Conservation (phyloP, 2,113 vertebrate species). For the Lethenteron camtschaticum region DNA sequence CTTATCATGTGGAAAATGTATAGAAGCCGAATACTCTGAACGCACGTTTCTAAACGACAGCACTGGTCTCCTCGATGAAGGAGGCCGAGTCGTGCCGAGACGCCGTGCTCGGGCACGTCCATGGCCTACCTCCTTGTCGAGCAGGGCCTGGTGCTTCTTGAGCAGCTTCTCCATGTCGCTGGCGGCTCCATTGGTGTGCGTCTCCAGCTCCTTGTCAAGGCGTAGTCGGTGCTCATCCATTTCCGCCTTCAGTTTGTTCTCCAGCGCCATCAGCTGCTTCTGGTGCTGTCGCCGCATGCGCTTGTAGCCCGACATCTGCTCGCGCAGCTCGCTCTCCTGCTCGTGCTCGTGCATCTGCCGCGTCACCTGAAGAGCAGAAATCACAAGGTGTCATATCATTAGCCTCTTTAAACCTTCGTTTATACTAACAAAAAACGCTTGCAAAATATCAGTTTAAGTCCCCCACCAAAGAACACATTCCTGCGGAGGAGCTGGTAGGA, state of each 20-base stretch:
- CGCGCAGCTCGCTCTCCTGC: slow-evolving; percentile 83
- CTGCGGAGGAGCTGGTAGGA: too few species aligned
- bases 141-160: slow-evolving; percentile 79
- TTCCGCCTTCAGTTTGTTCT: slow-evolving; percentile 92
- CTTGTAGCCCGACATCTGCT: slow-evolving; percentile 95
- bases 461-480: too few species aligned
- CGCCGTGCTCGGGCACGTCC: not conserved
- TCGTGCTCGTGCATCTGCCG: slow-evolving; percentile 96
- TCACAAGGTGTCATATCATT: too few species aligned
- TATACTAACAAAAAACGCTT: too few species aligned
- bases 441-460: too few species aligned
- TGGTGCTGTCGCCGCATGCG: slow-evolving; percentile 95
- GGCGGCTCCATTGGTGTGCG: slow-evolving; percentile 73
- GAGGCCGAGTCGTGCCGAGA: too few species aligned
- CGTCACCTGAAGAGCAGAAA: slow-evolving; percentile 40
- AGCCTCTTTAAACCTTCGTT: too few species aligned
- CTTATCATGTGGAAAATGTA: too few species aligned
- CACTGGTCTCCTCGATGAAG: too few species aligned
- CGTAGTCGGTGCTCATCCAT: slow-evolving; percentile 92
- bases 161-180: slow-evolving; percentile 94
- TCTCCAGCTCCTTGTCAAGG: slow-evolving; percentile 95
- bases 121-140: slow-evolving; percentile 79
- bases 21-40: too few species aligned
- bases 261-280: slow-evolving; percentile 84
- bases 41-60: too few species aligned